Base-by-base conservation (phyloP, 2,113 vertebrate species). In the Microcebus lehilahytsara region DNA sequence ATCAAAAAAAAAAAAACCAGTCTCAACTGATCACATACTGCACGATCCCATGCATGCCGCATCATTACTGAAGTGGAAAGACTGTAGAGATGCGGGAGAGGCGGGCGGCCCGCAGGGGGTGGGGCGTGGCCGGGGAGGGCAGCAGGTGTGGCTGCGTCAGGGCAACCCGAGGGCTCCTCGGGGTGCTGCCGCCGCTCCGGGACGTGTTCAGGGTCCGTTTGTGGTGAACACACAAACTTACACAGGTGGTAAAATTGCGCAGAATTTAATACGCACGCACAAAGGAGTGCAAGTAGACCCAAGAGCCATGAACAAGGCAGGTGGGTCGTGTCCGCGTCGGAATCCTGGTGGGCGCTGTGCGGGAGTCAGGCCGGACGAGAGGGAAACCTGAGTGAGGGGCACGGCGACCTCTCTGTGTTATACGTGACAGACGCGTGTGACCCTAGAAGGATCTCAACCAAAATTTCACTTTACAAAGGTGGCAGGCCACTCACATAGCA, bases 121-220 rank as follows among this genome's bases (percentile, higher is more conserved):
- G 4, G 23, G 49, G 32, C 46, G 49, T 53, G 6, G 46, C 12
- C 1, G 1, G 1, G 0, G 0, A 25, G 1, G 3, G 19, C 37
- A 46, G 25, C 14, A 49, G 42, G 6, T 42, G 71, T 16, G 42
- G 25, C 42, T 49, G 16, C 0, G 9, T 7, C 7, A 6, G 5
- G n/a, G 3, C 13, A 19, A 17, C 4, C 17, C 5, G 17, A 23
- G 34, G 51, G 32, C 14, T 9, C 17, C 30, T 12, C n/a, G n/a
- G n/a, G n/a, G n/a, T n/a, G n/a, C n/a, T n/a, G n/a, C n/a, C 49
- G 2, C 9, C 12, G 5, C 12, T n/a, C 40, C 17, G 42, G 51
- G 30, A 14, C 14, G 4, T 58, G 49, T 8, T 37, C 22, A 27
- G 27, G 9, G 1, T 25, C 60, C 14, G 12, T 32, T 37, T 85